A percentile compares a stretch with the other conserved stretches of the same genome.
These are phyloP conservation scores for Cyprinodon variegatus DNA, from an alignment of 2,113 vertebrate genomes.

Conservation along the genomic window DNA sequence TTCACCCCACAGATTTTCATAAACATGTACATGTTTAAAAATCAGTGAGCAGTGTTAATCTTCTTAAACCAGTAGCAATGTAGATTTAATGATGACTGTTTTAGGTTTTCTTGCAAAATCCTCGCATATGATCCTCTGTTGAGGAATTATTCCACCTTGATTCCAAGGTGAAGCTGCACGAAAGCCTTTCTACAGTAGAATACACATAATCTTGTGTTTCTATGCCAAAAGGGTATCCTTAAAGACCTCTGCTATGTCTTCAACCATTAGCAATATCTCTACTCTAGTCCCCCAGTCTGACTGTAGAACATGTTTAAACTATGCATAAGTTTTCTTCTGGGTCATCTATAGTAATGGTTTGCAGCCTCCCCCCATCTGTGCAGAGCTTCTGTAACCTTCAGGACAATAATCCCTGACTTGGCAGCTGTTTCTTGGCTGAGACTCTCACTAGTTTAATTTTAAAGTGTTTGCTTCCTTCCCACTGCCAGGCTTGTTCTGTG, in stretches of 20 bases:
- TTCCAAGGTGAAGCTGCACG: not conserved
- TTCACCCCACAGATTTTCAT: not conserved
- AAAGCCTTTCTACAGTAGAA: not conserved
- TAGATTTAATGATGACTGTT: not conserved
- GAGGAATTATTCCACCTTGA: not conserved
- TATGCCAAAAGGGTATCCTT: not conserved
- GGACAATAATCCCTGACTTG: too few relatives aligned
- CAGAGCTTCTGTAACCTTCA: too few relatives aligned
- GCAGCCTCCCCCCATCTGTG: too few relatives aligned
- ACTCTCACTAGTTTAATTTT: too few relatives aligned
- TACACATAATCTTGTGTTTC: not conserved
- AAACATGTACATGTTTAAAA: not conserved
- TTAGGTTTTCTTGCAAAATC: not conserved
- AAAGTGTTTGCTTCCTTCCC: too few relatives aligned
- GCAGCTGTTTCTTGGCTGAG: too few relatives aligned
- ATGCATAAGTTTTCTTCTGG: too few relatives aligned
- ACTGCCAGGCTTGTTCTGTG: too few relatives aligned
- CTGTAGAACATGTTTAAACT: too few relatives aligned
- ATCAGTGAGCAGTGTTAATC: not conserved
- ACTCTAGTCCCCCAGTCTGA: too few relatives aligned
- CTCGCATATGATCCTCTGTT: not conserved
- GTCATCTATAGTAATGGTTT: too few relatives aligned
- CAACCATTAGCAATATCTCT: too few relatives aligned
- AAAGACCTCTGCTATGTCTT: not conserved
- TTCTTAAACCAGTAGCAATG: not conserved